phyloP scores from a whole-genome alignment of 2,797 vertebrate genomes.

The Rhabdomys pumilio region DNA sequence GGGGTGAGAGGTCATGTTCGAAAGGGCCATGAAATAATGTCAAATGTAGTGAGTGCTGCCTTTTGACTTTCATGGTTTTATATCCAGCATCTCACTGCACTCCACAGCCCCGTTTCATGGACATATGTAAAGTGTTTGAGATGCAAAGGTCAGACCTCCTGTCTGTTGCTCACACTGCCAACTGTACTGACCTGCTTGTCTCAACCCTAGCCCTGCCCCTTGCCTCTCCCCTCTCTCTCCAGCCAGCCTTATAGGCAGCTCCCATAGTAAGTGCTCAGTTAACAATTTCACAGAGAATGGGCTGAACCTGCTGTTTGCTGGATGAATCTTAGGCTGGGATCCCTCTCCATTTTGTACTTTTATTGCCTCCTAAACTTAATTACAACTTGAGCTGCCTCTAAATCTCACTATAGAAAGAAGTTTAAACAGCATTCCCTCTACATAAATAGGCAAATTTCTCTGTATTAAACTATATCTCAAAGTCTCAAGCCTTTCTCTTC shows the following conservation, averaged over 20 bases:
- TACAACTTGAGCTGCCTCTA: not conserved
- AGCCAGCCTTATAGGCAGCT: not conserved
- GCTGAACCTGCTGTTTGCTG: not conserved
- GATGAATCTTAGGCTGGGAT: not conserved
- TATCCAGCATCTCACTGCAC: not conserved
- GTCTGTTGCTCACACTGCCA: not conserved
- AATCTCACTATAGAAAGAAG: not conserved
- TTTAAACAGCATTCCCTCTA: not conserved
- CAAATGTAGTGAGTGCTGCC: constrained; percentile 5
- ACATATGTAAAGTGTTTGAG: constrained; percentile 7
- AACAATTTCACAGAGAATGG: not conserved
- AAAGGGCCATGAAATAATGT: not conserved
- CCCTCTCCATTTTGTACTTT: not conserved
- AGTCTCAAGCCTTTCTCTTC: constrained; percentile 7
- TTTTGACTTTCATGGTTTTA: constrained; percentile 57
- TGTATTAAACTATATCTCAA: constrained; percentile 2
- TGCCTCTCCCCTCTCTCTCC: not conserved
- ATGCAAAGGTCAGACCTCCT: not conserved
- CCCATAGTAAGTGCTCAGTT: constrained; percentile 55
- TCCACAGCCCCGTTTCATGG: not conserved
- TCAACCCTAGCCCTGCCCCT: not conserved
- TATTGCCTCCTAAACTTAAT: not conserved
- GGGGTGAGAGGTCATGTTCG: not conserved
- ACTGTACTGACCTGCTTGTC: not conserved
- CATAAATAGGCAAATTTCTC: not conserved